These are phyloP conservation scores for Bubo blakistoni DNA, from an alignment of 2,113 vertebrate genomes.

Conservation along the genomic window DNA sequence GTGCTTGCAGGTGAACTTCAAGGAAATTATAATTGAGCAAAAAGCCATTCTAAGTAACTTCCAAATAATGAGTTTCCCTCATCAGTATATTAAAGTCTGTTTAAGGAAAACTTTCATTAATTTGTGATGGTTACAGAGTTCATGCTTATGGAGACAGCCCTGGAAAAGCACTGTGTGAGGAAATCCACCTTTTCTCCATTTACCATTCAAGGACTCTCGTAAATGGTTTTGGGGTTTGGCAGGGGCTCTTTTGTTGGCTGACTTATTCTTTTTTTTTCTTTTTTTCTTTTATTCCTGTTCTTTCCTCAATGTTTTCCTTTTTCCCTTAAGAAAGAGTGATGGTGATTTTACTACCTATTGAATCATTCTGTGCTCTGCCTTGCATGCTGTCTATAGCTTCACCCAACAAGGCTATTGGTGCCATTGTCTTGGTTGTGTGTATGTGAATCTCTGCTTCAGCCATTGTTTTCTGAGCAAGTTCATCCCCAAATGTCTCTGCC, in stretches of 20 bases:
- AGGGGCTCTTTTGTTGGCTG: background rate
- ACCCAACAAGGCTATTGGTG: background rate
- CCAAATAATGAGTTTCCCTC: background rate
- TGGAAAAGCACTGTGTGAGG: background rate
- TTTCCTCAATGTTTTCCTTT: background rate
- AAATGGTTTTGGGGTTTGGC: background rate
- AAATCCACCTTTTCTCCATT: background rate
- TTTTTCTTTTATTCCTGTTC: background rate
- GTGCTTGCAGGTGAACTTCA: background rate
- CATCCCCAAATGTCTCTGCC: background rate
- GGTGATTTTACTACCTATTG: background rate
- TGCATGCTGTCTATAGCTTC: background rate
- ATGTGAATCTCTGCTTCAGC: background rate
- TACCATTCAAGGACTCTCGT: background rate
- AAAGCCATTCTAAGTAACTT: background rate
- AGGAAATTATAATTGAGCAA: background rate
- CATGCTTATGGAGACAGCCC: background rate
- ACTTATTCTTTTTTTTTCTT: background rate
- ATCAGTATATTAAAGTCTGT: background rate
- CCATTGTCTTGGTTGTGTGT: background rate
- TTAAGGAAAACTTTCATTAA: background rate
- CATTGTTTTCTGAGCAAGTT: background rate
- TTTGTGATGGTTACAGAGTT: background rate
- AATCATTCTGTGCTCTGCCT: background rate
- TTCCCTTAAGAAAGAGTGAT: background rate